Evolutionary conservation across 2,888 invertebrate species (phyloP), one percentile per base, ranked within the genome.

Genomic region (Bedellia somnulentella): DNA sequence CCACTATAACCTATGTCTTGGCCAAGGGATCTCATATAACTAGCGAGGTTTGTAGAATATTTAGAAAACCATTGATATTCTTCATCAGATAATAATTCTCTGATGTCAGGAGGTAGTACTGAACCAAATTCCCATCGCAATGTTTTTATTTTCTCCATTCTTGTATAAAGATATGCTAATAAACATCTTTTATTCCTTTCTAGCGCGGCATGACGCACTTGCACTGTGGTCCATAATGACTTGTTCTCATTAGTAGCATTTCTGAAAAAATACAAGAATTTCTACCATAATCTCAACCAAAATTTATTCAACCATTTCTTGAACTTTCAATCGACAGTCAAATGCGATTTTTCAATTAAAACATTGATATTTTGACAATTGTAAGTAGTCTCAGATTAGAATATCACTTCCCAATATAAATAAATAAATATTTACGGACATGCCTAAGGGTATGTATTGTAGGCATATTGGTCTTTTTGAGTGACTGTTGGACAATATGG

Each of bases 41-140:
- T 81, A 1, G 93, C 91, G 36, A 97, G 63, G 18, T 83, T 83
- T 47, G 86, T 87, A 25, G 90, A 94, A 59, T 98, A 97, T 37
- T 85, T 85, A 30, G 86, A 85, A 50, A 96, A 93, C 88, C 94
- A 98, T 34, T 85, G 80, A 16, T 87, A 80, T 75, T 96, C 96
- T 1, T 87, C 81, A 47, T 87, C 85, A 29, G 89, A 86, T 22
- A 96, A 66, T 36, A 88, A 82, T 31, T 81, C 79, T 52, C 88
- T 86, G 0, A 96, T 85, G 52, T 95, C 93, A 0, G 82, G 59
- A 0, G 97, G 96, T 31, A 98, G 60, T 27, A 94, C 87, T 21
- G 93, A 89, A 1, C 98, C 98, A 55, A 95, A 91, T 49, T 95
- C 91, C 98, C 98, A 98, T 27, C 98, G 80, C 59, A 94, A 80